These are phyloP conservation scores for Premnoplex brunnescens DNA, from an alignment of 2,797 vertebrate genomes.

Conservation along the genomic window DNA sequence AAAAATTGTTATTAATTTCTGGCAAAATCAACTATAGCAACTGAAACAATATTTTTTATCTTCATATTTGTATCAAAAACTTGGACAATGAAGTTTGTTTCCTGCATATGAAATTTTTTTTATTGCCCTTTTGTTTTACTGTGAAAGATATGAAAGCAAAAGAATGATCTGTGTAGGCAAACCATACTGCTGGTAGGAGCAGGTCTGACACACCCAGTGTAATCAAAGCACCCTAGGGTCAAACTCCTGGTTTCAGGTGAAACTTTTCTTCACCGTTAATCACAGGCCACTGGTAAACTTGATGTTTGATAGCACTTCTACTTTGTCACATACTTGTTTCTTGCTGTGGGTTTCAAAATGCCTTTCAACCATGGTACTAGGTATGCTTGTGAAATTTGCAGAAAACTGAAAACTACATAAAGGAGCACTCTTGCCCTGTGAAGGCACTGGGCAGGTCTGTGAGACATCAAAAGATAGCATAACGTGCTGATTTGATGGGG, in stretches of 20 bases:
- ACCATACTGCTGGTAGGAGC: neutral
- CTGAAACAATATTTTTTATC: neutral
- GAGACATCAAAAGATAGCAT: neutral
- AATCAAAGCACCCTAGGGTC: neutral
- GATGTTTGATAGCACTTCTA: neutral
- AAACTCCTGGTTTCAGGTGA: constrained; percentile 7
- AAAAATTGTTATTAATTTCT: neutral
- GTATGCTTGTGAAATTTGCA: neutral
- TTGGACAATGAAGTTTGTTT: neutral
- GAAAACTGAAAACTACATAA: neutral
- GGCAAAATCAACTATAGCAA: neutral
- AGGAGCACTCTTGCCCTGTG: neutral
- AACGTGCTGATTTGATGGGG: neutral
- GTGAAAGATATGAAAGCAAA: neutral
- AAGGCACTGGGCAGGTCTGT: neutral
- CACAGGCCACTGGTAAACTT: neutral
- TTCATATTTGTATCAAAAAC: neutral
- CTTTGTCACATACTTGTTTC: neutral
- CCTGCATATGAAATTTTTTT: neutral
- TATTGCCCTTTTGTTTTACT: neutral
- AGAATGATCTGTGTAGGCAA: neutral
- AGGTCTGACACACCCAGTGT: neutral
- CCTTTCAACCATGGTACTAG: neutral
- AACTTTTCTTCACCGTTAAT: constrained; percentile 24
- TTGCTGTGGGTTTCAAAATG: neutral